Evolutionary conservation across 2,888 invertebrate species (phyloP).

Genomic region (Nineta flava): DNA sequence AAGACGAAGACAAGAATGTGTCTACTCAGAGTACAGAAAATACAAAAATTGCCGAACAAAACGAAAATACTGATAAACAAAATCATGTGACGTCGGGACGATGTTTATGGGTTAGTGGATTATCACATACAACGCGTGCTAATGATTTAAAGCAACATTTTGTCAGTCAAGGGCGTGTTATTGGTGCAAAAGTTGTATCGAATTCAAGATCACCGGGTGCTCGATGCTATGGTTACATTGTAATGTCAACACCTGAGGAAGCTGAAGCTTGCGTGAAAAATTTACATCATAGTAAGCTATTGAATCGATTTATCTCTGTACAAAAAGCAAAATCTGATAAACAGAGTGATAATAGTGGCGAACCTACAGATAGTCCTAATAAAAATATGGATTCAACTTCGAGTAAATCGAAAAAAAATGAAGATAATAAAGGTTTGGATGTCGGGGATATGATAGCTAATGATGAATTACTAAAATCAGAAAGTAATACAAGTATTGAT

Average conservation of each 20-base stretch:
- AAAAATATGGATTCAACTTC: not conserved
- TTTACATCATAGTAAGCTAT: constrained; percentile 1
- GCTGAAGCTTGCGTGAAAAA: constrained; percentile 1
- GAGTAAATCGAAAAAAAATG: not conserved
- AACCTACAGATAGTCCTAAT: not conserved
- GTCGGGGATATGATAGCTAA: not conserved
- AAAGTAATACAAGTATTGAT: not conserved
- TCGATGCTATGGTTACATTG: constrained; percentile 3
- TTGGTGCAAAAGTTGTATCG: constrained; percentile 5
- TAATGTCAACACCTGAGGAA: constrained; percentile 3
- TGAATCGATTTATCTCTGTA: not conserved
- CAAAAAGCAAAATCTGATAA: constrained; percentile 2
- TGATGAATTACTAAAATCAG: not conserved
- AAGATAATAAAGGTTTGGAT: not conserved
- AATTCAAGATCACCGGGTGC: not conserved
- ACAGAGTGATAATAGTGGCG: constrained; percentile 1
- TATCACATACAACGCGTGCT: not conserved
- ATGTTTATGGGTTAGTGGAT: constrained; percentile 4
- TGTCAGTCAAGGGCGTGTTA: not conserved
- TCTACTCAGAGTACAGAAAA: not conserved
- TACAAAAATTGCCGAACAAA: not conserved
- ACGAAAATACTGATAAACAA: not conserved
- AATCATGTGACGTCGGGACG: not conserved
- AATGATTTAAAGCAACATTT: constrained; percentile 3
- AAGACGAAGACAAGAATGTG: constrained; percentile 2